Evolutionary conservation across 2,113 vertebrate genomes (phyloP).

Genomic region (Saccopteryx leptura): DNA sequence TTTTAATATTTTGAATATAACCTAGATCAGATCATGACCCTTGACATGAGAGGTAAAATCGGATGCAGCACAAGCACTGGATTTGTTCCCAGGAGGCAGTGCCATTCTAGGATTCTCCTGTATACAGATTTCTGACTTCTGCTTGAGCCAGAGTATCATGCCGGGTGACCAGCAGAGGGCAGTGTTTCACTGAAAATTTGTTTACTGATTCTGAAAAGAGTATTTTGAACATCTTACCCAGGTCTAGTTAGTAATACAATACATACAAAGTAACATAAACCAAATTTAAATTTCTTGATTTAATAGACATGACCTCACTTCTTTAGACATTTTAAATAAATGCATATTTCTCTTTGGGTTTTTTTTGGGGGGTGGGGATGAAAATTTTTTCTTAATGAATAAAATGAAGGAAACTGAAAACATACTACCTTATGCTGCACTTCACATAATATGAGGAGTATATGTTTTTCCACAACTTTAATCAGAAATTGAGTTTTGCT

Average conservation of each 20-base stretch:
- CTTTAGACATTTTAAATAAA: neutral
- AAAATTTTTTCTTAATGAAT: slow-evolving; percentile 46
- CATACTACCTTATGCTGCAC: neutral
- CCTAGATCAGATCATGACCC: neutral
- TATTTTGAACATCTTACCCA: neutral
- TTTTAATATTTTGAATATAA: neutral
- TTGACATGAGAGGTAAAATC: neutral
- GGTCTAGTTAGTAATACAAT: neutral
- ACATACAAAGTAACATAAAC: neutral
- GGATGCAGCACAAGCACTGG: neutral
- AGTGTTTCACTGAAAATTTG: slow-evolving; percentile 75
- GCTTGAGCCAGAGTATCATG: neutral
- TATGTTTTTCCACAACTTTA: neutral
- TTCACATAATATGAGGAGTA: neutral
- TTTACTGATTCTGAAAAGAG: neutral
- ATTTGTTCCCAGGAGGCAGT: neutral
- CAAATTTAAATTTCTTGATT: neutral
- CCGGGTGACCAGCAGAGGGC: slow-evolving; percentile 86
- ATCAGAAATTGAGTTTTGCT: slow-evolving; percentile 46
- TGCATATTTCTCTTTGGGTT: neutral
- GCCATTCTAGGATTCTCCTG: neutral
- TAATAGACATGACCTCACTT: slow-evolving; percentile 38
- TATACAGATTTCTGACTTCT: neutral
- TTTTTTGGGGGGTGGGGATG: neutral
- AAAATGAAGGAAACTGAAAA: slow-evolving; percentile 36